Conservation (phyloP, 2,797 vertebrate species). For the Protonibea diacanthus region DNA sequence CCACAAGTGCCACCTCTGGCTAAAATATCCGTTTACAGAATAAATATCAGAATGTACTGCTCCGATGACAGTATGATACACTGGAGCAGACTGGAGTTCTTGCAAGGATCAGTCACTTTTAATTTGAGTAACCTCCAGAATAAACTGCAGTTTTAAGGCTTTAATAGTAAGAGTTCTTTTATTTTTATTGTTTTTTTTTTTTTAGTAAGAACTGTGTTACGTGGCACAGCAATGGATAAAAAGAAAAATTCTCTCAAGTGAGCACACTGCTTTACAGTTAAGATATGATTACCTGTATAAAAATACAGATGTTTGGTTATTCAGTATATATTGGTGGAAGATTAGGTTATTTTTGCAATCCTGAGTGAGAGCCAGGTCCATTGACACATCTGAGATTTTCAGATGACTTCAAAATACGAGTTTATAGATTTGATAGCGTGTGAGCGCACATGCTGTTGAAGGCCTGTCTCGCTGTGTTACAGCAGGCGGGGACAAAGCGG, state of each 20-base stretch:
- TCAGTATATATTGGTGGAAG: neutral
- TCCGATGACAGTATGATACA: no score
- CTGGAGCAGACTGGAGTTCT: no score
- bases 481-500: constrained; percentile 28
- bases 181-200: neutral
- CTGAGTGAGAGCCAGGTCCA: neutral
- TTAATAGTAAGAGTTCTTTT: no score
- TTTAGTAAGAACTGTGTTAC: neutral
- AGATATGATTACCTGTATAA: neutral
- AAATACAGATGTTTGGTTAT: neutral
- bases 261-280: no score
- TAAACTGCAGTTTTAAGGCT: no score
- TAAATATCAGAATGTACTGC: no score
- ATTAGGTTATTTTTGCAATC: neutral
- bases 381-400: neutral
- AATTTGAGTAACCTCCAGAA: no score
- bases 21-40: no score
- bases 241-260: neutral
- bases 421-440: neutral
- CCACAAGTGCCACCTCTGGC: neutral
- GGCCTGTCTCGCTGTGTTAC: neutral
- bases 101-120: no score
- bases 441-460: constrained; percentile 10
- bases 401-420: neutral
- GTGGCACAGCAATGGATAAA: neutral